Conservation (phyloP, 2,888 invertebrate genomes). For the Cylloceria caligata region DNA sequence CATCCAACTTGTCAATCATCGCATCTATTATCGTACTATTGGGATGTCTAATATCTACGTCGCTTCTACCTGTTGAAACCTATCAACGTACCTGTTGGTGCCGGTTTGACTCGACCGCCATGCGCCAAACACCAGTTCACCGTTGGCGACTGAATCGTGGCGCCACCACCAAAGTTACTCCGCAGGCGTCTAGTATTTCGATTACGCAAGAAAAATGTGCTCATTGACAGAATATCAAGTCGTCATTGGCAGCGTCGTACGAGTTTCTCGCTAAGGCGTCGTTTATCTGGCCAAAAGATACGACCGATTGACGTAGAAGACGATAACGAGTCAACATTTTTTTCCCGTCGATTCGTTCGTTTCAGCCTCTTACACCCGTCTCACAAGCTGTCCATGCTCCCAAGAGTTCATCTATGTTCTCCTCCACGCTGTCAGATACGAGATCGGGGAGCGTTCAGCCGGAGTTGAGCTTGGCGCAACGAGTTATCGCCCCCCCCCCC, state of each 20-base stretch:
- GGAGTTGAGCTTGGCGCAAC: constrained; percentile 40
- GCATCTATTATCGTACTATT: no score
- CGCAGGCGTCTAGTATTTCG: no score
- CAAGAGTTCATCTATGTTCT: constrained; percentile 10
- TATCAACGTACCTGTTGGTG: no score
- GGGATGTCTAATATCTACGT: no score
- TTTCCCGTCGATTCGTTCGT: constrained; percentile 11
- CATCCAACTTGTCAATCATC: no score
- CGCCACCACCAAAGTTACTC: no score
- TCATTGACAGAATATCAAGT: constrained; percentile 38
- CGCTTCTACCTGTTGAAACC: no score
- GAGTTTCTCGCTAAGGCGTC: constrained; percentile 3
- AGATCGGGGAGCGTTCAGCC: constrained; percentile 13
- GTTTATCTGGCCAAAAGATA: constrained; percentile 33
- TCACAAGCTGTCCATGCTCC: background rate
- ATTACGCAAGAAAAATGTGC: constrained; percentile 15
- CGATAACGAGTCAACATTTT: constrained; percentile 54
- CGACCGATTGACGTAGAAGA: constrained; percentile 60
- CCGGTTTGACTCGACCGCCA: no score
- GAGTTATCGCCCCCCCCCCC: constrained; percentile 44
- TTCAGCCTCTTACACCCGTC: background rate
- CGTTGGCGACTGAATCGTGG: no score
- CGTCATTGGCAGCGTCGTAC: constrained; percentile 25
- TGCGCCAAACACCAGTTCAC: no score
- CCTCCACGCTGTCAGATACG: background rate